Conservation (phyloP, 2,113 vertebrate genomes). For the Psittacula cyanocephala region DNA sequence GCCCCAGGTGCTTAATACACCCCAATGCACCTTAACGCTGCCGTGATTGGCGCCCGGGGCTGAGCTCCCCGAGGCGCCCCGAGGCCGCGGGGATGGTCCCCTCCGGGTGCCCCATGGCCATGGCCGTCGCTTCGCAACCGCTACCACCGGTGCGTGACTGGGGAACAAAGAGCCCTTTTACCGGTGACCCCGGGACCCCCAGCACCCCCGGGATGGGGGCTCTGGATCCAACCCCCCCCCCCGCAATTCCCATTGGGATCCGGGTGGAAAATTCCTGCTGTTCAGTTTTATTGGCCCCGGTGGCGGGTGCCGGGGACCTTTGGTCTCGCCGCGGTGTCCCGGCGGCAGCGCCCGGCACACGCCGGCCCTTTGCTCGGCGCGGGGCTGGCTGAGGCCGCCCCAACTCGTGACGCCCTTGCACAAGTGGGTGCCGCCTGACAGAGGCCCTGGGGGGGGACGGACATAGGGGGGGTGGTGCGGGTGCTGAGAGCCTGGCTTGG, state of each 20-base stretch:
- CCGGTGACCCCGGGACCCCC: background rate
- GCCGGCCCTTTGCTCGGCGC: background rate
- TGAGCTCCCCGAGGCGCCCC: background rate
- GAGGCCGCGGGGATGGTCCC: background rate
- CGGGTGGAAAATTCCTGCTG: constrained; percentile 41
- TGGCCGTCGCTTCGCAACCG: background rate
- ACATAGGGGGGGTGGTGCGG: too few relatives aligned
- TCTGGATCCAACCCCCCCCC: background rate
- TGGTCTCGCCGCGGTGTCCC: background rate
- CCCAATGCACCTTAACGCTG: background rate
- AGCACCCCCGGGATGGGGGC: background rate
- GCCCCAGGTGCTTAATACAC: background rate
- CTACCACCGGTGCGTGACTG: background rate
- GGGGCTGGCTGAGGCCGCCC: background rate
- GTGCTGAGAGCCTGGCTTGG: too few relatives aligned
- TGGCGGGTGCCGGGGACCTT: background rate
- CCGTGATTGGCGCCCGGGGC: rapidly evolving
- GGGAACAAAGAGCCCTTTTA: constrained; percentile 47
- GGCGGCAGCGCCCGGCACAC: background rate
- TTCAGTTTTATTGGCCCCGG: constrained; percentile 18
- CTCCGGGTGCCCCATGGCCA: background rate
- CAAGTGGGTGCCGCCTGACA: background rate
- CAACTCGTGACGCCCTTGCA: constrained; percentile 22
- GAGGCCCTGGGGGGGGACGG: background rate
- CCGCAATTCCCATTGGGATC: rapidly evolving